Evolutionary conservation across 2,888 invertebrate species (phyloP), one percentile per base, ranked within the genome.

Genomic region (Fragum sueziense): DNA sequence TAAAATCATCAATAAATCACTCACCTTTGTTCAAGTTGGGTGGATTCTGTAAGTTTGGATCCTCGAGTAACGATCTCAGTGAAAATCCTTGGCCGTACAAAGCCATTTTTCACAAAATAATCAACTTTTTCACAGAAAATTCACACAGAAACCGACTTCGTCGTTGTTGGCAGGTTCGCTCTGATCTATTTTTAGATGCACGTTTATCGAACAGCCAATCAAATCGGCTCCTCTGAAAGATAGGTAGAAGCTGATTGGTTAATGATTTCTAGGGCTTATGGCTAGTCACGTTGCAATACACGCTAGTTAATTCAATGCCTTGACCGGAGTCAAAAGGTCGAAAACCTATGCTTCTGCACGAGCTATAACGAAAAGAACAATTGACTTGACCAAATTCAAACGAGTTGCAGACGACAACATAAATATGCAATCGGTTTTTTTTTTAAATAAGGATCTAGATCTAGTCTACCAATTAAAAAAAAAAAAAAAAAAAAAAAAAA

Each of bases 11-110:
- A 27, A 54, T 22, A 67, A 65, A 47, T 29, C 7, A 22, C 85
- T 84, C 79, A 90, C 90, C 87, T 81, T 74, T 41, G 25, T 79
- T 83, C 0, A 87, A 37, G 29, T 82, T 61, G 1, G 88, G 88
- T 65, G 90, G 85, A 74, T 86, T 87, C 67, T 89, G 88, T 27
- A 90, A 79, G 52, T 87, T 83, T 7, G 90, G 90, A 57, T 90
- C 86, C 72, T 90, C 90, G 11, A 90, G 73, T 11, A 90, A 82
- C 20, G 88, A 88, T 74, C 90, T 90, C 29, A 90, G 80, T 22
- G 90, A 89, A 61, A 88, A 85, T 29, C 88, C 88, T 31, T 72
- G 72, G 41, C 81, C 76, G 47, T 80, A 78, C 14, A 85, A 54
- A 31, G 51, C 51, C 61, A 51, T 72, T 37, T 54, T 41, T 31